Percentiles rank a stretch among this genome's conserved stretches.
These are phyloP conservation scores for Drosophila pectinifera DNA, from an alignment of 1,140 invertebrate genomes.

Conservation along the genomic window DNA sequence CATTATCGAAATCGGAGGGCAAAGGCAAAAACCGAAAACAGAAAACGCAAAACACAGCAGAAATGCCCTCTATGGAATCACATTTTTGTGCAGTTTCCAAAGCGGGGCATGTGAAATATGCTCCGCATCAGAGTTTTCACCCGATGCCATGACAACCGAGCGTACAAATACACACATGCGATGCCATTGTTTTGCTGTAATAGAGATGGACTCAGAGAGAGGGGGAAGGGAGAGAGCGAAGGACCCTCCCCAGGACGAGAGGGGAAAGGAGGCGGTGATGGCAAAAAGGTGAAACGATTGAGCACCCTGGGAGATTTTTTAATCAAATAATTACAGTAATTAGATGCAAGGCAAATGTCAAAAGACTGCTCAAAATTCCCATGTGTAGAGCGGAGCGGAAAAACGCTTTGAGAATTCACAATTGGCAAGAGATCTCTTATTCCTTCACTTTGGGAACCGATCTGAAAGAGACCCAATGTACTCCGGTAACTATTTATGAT, in stretches of 20 bases:
- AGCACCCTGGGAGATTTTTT: constrained; percentile 79
- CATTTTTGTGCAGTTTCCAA: constrained; percentile 40
- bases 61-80: constrained; percentile 51
- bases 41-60: constrained; percentile 14
- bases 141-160: constrained; percentile 44
- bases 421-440: constrained; percentile 1
- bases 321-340: constrained; percentile 82
- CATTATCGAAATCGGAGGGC: constrained; percentile 54
- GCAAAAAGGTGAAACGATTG: constrained; percentile 48
- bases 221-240: not conserved
- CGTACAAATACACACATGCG: constrained; percentile 24
- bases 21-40: constrained; percentile 12
- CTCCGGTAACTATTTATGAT: constrained; percentile 3
- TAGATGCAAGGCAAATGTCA: constrained; percentile 61
- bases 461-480: not conserved
- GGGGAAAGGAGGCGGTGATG: constrained; percentile 22
- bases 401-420: constrained; percentile 28
- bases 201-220: constrained; percentile 32
- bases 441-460: constrained; percentile 5
- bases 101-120: constrained; percentile 56
- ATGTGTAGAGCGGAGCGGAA: constrained; percentile 13
- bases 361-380: constrained; percentile 54
- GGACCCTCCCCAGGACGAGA: constrained; percentile 9
- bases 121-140: constrained; percentile 44
- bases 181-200: constrained; percentile 48